Conservation (phyloP, 2,888 invertebrate genomes). For the Spialia ferax region DNA sequence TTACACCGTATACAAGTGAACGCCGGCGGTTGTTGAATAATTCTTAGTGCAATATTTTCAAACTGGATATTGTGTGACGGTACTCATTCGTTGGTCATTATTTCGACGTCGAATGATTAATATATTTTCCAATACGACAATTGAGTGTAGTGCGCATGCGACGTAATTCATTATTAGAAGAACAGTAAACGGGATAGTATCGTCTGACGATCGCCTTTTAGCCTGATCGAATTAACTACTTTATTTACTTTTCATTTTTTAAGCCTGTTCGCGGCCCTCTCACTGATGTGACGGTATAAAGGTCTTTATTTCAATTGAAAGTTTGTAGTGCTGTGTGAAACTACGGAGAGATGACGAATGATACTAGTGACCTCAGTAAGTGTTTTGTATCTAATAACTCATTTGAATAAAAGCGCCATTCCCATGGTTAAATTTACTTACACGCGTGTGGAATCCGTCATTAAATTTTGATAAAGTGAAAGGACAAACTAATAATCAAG, state of each 20-base stretch:
- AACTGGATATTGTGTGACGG: slow-evolving; percentile 65
- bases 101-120: slow-evolving; percentile 72
- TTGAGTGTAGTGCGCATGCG: slow-evolving; percentile 80
- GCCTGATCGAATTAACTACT: slow-evolving; percentile 51
- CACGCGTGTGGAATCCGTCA: background rate
- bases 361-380: slow-evolving; percentile 38
- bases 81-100: slow-evolving; percentile 57
- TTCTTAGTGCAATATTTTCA: slow-evolving; percentile 69
- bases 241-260: slow-evolving; percentile 51
- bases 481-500: too few species aligned
- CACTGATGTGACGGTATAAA: slow-evolving; percentile 41
- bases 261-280: slow-evolving; percentile 23
- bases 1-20: slow-evolving; percentile 46
- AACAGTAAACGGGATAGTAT: slow-evolving; percentile 68
- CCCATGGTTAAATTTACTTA: background rate
- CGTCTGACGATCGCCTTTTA: slow-evolving; percentile 54
- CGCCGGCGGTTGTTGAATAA: slow-evolving; percentile 67
- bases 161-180: slow-evolving; percentile 74
- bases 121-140: slow-evolving; percentile 78
- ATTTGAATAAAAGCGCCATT: background rate
- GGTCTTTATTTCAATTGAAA: slow-evolving; percentile 42
- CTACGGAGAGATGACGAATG: slow-evolving; percentile 31
- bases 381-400: background rate
- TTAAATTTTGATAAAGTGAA: background rate
- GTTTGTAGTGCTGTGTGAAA: slow-evolving; percentile 35